A percentile compares a stretch with the other conserved stretches of the same genome.
Evolutionary conservation across 2,797 vertebrate species (phyloP).

Genomic region (Sus cebifrons): DNA sequence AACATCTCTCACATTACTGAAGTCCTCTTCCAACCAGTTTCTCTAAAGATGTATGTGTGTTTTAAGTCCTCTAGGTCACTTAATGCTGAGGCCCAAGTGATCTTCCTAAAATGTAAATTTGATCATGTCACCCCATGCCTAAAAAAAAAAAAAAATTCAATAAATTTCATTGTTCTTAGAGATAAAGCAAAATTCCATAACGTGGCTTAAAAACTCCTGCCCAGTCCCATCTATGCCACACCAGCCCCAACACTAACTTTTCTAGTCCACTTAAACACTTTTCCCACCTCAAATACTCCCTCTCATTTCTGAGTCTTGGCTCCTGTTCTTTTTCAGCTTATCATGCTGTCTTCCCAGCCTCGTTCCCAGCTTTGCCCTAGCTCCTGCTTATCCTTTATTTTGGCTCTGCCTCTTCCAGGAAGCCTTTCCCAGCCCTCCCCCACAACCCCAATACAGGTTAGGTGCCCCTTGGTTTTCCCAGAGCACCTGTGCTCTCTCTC

Average conservation of each 20-base stretch:
- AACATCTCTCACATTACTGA: background rate
- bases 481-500: background rate
- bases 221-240: background rate
- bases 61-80: background rate
- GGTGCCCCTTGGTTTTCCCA: background rate
- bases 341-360: background rate
- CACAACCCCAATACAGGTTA: background rate
- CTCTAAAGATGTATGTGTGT: background rate
- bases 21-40: background rate
- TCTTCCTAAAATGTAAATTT: conserved; percentile 52
- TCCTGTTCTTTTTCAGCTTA: background rate
- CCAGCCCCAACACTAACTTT: background rate
- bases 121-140: background rate
- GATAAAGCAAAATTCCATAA: background rate
- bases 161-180: background rate
- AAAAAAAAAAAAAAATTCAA: conserved; percentile 17
- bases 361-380: background rate
- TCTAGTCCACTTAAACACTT: background rate
- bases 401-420: background rate
- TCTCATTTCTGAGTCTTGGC: background rate
- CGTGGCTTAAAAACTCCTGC: background rate
- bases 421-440: background rate
- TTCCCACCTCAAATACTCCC: background rate
- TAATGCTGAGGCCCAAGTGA: background rate
- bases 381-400: background rate